Evolutionary conservation across 2,113 vertebrate genomes (phyloP).

Genomic region (Propithecus coquereli): DNA sequence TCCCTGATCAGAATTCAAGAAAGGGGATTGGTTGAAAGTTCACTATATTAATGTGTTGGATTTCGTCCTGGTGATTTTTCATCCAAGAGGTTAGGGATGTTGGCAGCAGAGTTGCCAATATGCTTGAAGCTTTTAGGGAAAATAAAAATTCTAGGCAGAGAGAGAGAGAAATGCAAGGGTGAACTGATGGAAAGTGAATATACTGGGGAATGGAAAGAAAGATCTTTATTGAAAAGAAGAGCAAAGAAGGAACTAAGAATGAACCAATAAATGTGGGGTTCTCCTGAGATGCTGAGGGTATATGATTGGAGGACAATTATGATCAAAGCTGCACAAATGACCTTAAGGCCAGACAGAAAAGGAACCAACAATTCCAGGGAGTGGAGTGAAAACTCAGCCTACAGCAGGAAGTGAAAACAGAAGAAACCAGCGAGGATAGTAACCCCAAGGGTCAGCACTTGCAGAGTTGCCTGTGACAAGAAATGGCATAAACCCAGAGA

Average conservation of each 20-base stretch:
- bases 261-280: not conserved
- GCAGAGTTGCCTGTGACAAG: not conserved
- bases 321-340: not conserved
- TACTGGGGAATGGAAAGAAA: not conserved
- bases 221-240: not conserved
- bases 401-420: not conserved
- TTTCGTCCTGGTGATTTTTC: not conserved
- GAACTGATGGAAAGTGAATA: not conserved
- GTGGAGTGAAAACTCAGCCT: not conserved
- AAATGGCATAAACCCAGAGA: not conserved
- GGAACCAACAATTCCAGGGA: not conserved
- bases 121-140: not conserved
- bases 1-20: not conserved
- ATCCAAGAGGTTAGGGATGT: not conserved
- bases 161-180: not conserved
- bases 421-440: not conserved
- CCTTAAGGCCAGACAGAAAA: not conserved
- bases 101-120: not conserved
- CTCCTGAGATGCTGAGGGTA: not conserved
- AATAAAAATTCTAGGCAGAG: not conserved
- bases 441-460: not conserved
- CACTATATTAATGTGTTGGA: not conserved
- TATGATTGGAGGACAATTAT: not conserved
- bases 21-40: not conserved
- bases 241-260: not conserved